phyloP scores from a whole-genome alignment of 2,797 vertebrate species.

The Graptemys geographica region DNA sequence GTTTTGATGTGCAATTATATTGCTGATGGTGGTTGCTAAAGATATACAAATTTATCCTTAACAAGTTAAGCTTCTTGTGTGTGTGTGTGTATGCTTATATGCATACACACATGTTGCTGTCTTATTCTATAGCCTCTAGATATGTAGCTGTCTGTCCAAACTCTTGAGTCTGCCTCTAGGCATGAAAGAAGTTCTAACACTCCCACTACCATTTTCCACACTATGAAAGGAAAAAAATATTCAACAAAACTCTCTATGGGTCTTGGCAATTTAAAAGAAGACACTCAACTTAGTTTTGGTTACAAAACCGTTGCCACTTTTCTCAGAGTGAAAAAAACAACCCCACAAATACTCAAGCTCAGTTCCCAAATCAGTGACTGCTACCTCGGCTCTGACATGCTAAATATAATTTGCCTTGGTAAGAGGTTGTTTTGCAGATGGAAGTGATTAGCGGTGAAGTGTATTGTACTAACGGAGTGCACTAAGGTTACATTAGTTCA shows the following conservation, averaged over 20 bases:
- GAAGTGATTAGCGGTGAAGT: constrained; percentile 59
- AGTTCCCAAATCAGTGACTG: neutral
- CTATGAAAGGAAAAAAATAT: neutral
- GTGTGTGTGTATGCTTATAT: neutral
- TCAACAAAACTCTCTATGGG: neutral
- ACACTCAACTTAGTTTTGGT: neutral
- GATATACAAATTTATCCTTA: neutral
- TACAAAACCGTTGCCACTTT: neutral
- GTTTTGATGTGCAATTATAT: constrained; percentile 11
- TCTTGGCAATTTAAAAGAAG: neutral
- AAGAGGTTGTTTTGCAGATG: constrained; percentile 52
- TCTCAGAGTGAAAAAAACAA: neutral
- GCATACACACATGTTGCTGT: neutral
- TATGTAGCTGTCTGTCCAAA: neutral
- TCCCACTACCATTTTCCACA: neutral
- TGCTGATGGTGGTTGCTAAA: constrained; percentile 29
- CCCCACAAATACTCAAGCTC: neutral
- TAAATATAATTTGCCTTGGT: constrained; percentile 7
- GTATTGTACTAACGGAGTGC: constrained; percentile 35
- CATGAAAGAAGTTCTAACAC: neutral
- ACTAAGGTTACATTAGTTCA: constrained; percentile 69
- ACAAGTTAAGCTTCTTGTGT: neutral
- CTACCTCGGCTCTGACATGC: neutral
- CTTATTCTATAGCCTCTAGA: neutral
- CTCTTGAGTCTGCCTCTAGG: neutral